Evolutionary conservation across 2,113 vertebrate species (phyloP).

Genomic region (Jacana jacana): DNA sequence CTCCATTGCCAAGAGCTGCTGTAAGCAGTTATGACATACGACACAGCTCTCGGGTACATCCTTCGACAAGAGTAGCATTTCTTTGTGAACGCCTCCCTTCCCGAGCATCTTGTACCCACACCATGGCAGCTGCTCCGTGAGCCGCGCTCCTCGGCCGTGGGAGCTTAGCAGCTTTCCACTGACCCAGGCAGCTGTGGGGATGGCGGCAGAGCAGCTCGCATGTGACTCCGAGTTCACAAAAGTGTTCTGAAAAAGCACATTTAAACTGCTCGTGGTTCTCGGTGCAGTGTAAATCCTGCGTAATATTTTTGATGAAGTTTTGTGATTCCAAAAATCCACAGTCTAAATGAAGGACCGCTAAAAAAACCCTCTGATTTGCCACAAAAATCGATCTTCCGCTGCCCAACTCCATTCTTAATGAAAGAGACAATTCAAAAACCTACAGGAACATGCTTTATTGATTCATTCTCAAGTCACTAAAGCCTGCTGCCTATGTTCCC

Average conservation of each 20-base stretch:
- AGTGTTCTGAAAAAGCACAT: background rate
- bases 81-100: background rate
- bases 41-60: background rate
- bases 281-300: background rate
- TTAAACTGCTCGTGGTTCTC: background rate
- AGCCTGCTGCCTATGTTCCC: background rate
- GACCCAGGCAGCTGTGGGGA: background rate
- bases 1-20: background rate
- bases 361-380: background rate
- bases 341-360: background rate
- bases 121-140: background rate
- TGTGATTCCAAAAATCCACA: background rate
- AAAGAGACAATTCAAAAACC: slow-evolving; percentile 32
- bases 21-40: background rate
- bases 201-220: background rate
- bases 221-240: background rate
- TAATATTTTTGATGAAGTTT: background rate
- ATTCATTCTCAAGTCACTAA: slow-evolving; percentile 40
- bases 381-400: background rate
- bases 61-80: background rate
- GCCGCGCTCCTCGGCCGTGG: background rate
- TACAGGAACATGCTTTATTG: slow-evolving; percentile 52
- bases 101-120: background rate
- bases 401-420: slow-evolving; percentile 41
- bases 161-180: background rate